Evolutionary conservation across 1,140 invertebrate species (phyloP).

Genomic region (Meteorus sp.): DNA sequence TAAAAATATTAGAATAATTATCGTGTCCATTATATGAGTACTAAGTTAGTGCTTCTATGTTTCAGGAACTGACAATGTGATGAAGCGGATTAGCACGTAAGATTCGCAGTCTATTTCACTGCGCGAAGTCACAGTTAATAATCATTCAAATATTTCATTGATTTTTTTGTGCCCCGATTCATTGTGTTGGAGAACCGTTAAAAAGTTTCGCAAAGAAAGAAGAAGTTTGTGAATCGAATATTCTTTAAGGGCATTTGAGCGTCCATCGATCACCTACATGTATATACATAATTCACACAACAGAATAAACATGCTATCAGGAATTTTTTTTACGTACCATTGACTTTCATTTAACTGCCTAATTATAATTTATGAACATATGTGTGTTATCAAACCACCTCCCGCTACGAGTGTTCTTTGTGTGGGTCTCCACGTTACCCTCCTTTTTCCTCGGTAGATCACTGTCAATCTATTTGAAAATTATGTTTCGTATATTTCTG

Average conservation of each 20-base stretch:
- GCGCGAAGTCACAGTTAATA: conserved; percentile 44
- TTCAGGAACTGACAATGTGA: conserved; percentile 59
- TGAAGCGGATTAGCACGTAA: conserved; percentile 41
- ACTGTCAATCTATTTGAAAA: too few species aligned
- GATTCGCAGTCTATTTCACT: conserved; percentile 33
- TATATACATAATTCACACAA: conserved; percentile 52
- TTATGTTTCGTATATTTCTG: too few species aligned
- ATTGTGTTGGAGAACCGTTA: conserved; percentile 32
- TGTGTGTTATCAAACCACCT: too few species aligned
- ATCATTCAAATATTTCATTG: conserved; percentile 25
- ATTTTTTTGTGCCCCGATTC: conserved; percentile 27
- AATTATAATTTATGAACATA: background rate
- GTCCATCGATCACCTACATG: conserved; percentile 38
- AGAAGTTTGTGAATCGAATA: background rate
- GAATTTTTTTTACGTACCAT: conserved; percentile 11
- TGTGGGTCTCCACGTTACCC: too few species aligned
- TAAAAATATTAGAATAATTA: too few species aligned
- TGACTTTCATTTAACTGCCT: background rate
- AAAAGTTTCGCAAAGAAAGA: conserved; percentile 17
- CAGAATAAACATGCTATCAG: conserved; percentile 33
- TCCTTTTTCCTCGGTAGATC: too few species aligned
- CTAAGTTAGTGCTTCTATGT: conserved; percentile 28
- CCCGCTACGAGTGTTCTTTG: too few species aligned
- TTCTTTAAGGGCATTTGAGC: background rate
- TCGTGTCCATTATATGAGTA: too few species aligned